phyloP scores from a whole-genome alignment of 2,888 invertebrate species.

The Thecophora atra region DNA sequence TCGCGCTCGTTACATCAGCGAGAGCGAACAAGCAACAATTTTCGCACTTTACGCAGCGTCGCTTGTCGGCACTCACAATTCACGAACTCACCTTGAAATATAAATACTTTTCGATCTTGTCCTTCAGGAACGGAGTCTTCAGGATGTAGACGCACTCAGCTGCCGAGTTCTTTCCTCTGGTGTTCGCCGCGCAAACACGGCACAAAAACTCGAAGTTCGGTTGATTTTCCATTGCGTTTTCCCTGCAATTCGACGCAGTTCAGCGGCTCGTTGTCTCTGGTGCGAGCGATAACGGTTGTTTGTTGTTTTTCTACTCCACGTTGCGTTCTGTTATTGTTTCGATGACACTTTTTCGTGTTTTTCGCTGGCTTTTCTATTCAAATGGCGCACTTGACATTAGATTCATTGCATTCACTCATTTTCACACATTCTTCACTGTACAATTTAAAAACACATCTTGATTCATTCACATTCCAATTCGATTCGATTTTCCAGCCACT shows the following conservation, averaged over 20 bases:
- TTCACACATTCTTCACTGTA: background rate
- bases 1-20: too few relatives aligned
- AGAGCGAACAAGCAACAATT: too few relatives aligned
- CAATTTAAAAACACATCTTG: background rate
- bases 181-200: slow-evolving; percentile 60
- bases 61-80: too few relatives aligned
- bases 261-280: too few relatives aligned
- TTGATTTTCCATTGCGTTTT: slow-evolving; percentile 53
- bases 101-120: slow-evolving; percentile 56
- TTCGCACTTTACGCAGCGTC: too few relatives aligned
- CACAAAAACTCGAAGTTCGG: slow-evolving; percentile 57
- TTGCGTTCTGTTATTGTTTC: background rate
- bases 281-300: background rate
- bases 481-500: background rate
- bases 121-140: slow-evolving; percentile 56
- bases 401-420: too few relatives aligned
- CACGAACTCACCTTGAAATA: slow-evolving; percentile 58
- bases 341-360: background rate
- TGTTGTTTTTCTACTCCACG: slow-evolving; percentile 15
- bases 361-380: too few relatives aligned
- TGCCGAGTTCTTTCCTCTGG: slow-evolving; percentile 57
- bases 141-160: slow-evolving; percentile 60
- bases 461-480: too few relatives aligned
- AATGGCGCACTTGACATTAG: too few relatives aligned
- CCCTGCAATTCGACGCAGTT: background rate